Evolutionary conservation across 2,113 vertebrate genomes (phyloP), one percentile per base, ranked within the genome.

Genomic region (Zeus faber): DNA sequence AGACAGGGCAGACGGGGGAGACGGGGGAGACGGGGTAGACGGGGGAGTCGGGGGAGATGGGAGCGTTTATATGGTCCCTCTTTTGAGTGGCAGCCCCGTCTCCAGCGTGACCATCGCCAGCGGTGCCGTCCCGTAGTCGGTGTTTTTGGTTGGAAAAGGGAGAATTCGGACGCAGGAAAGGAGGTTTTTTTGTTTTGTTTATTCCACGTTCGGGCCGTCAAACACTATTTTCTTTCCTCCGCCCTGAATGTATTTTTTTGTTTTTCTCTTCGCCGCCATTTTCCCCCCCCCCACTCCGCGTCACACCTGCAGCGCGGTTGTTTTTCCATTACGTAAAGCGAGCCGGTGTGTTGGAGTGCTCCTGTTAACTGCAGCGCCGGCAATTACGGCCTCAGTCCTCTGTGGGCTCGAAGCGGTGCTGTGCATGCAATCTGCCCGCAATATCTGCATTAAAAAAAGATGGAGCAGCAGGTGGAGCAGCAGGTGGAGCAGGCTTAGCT

Each of bases 331-430:
- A 37, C 47, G 54, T 54, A 47, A 26, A n/a, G 5, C 37, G 48
- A 41, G 61, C 65, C 76, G 23, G 17, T 35, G 70, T 69, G 80
- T 70, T 54, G 67, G 54, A 26, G 60, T 43, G 10, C n/a, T 17
- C 5, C 51, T 76, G 58, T 11, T 68, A 73, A 66, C 65, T 61
- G 67, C 72, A 65, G 72, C 76, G 64, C 72, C 74, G 49, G 76
- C 70, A 82, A 77, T 83, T 82, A 80, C 20, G 70, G 58, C 58
- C 74, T 79, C 56, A 75, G 25, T 70, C 60, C 79, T 75, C 76
- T 62, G 45, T 58, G 65, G 72, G 49, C 79, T 71, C 57, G 44
- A 76, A 78, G 70, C 40, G 54, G 62, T 17, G 43, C 51, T 31
- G 65, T 11, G 66, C 51, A 27, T 48, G 68, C 65, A 63, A 54